Conservation (phyloP, 2,797 vertebrate genomes). For the Setipinna tenuifilis region DNA sequence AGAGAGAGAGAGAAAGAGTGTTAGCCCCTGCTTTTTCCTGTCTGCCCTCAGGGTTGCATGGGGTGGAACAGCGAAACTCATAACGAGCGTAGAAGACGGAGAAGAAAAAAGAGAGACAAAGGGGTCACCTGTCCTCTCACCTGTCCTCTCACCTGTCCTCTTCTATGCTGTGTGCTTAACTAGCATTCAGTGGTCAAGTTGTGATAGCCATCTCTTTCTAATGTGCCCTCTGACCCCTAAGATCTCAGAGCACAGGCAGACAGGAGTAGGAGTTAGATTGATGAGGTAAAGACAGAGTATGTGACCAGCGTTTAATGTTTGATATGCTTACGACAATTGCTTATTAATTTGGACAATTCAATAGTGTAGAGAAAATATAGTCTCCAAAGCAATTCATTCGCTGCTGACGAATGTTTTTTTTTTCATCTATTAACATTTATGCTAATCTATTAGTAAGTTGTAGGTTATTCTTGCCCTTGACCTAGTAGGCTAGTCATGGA, state of each 20-base stretch:
- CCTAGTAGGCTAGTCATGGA: too few relatives aligned
- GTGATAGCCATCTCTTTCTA: not conserved
- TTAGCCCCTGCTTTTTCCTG: not conserved
- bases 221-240: not conserved
- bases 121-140: not conserved
- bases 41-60: slow-evolving; percentile 52
- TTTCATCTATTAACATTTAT: too few relatives aligned
- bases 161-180: not conserved
- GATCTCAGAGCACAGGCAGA: not conserved
- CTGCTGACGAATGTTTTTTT: too few relatives aligned
- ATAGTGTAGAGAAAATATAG: too few relatives aligned
- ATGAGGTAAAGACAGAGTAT: not conserved
- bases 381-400: too few relatives aligned
- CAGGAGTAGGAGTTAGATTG: not conserved
- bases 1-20: not conserved
- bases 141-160: too few relatives aligned
- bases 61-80: slow-evolving; percentile 58
- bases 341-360: not conserved
- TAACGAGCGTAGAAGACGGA: slow-evolving; percentile 46
- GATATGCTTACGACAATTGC: not conserved
- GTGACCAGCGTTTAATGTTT: not conserved
- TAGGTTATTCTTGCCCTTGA: too few relatives aligned
- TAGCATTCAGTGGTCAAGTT: not conserved
- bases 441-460: too few relatives aligned
- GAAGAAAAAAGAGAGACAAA: not conserved